These are phyloP conservation scores for Excalfactoria chinensis DNA, from an alignment of 2,113 vertebrate species.

Conservation along the genomic window DNA sequence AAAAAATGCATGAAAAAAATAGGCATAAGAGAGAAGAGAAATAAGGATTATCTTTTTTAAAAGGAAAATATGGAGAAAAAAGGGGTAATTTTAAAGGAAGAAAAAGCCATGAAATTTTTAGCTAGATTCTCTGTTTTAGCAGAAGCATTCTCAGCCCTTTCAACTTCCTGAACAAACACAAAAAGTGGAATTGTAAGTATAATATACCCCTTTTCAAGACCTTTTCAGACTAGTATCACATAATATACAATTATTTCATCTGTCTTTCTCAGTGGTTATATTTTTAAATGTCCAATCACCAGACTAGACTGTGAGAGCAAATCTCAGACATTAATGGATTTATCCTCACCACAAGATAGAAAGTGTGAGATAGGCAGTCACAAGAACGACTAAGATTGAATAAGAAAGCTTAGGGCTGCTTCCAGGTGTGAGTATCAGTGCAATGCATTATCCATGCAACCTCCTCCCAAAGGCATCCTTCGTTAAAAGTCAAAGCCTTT, in stretches of 20 bases:
- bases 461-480: background rate
- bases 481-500: background rate
- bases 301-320: background rate
- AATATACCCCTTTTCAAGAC: background rate
- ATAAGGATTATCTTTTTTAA: background rate
- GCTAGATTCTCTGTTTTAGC: background rate
- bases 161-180: background rate
- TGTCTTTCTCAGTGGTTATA: background rate
- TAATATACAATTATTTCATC: background rate
- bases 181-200: background rate
- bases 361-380: background rate
- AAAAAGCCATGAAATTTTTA: background rate
- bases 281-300: background rate
- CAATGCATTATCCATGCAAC: rapidly evolving
- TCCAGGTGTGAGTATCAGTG: background rate
- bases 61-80: background rate
- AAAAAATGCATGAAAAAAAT: background rate
- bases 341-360: background rate
- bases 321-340: background rate
- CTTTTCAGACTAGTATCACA: background rate
- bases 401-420: background rate
- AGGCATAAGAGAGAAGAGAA: background rate
- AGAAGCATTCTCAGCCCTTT: background rate
- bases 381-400: background rate
- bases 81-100: background rate